Conservation (phyloP, 2,888 invertebrate species). For the Drosophila recens region DNA sequence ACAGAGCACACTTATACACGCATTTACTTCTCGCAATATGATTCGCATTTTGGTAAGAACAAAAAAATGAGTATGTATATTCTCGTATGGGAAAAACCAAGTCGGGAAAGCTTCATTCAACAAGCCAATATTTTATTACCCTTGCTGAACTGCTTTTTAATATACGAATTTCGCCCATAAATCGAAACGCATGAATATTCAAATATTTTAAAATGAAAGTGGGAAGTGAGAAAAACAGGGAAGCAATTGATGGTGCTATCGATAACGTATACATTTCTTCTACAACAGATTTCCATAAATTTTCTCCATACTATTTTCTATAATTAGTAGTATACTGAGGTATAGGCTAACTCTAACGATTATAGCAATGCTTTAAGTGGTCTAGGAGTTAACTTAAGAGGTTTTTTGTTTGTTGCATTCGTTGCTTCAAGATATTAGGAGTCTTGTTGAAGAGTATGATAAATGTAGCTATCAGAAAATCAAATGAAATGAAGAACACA, state of each 20-base stretch:
- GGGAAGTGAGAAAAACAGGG: background rate
- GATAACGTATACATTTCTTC: background rate
- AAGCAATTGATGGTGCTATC: background rate
- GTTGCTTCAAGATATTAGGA: no score
- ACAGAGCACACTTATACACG: constrained; percentile 24
- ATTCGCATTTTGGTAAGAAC: constrained; percentile 27
- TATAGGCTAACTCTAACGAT: background rate
- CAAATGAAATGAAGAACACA: constrained; percentile 15
- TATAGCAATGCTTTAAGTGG: background rate
- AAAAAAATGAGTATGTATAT: constrained; percentile 3
- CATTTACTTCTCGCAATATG: constrained; percentile 30
- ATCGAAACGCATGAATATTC: constrained; percentile 54
- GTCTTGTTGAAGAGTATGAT: constrained; percentile 23
- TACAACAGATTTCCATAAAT: no score
- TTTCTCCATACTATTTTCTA: no score
- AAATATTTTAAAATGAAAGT: constrained; percentile 27
- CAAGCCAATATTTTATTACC: constrained; percentile 46
- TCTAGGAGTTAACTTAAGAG: background rate
- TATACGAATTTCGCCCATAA: constrained; percentile 42
- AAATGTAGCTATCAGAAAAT: constrained; percentile 37
- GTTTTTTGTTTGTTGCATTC: background rate
- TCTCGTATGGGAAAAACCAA: constrained; percentile 8
- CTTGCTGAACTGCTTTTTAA: constrained; percentile 36
- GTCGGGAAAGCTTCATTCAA: constrained; percentile 8
- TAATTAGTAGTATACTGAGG: background rate